A percentile compares a stretch with the other conserved stretches of the same genome.
Conservation (phyloP, 2,113 vertebrate species). For the Mus musculus region DNA sequence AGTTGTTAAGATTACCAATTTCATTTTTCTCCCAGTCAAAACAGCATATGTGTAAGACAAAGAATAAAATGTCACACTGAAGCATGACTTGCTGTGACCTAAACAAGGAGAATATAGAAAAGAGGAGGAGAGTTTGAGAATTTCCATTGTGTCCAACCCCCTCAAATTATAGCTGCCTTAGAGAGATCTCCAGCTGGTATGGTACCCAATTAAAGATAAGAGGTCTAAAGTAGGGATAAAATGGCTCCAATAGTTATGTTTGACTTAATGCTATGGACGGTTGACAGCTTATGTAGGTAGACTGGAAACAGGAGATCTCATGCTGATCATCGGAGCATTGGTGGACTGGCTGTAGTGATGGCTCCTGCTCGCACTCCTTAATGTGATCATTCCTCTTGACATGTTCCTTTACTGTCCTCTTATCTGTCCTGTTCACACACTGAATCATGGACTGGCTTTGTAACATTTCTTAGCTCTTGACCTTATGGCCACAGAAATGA, state of each 20-base stretch:
- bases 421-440: neutral
- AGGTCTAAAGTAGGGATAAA: neutral
- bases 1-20: conserved; percentile 21
- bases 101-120: neutral
- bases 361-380: neutral
- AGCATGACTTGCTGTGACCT: neutral
- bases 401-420: neutral
- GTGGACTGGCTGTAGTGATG: neutral
- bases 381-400: neutral
- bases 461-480: neutral
- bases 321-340: neutral
- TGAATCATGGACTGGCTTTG: neutral
- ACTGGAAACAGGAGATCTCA: neutral
- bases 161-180: neutral
- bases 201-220: neutral
- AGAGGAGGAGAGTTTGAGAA: neutral
- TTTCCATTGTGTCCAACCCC: neutral
- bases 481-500: neutral
- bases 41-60: neutral
- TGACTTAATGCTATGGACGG: neutral
- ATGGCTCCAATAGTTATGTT: neutral
- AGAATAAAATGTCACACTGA: conserved; percentile 26
- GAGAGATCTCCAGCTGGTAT: neutral
- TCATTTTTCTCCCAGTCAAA: conserved; percentile 42
- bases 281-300: neutral